Evolutionary conservation across 64 coral and sea anemone genomes (phyloP).

Genomic region (Catalaphyllia jardinei): DNA sequence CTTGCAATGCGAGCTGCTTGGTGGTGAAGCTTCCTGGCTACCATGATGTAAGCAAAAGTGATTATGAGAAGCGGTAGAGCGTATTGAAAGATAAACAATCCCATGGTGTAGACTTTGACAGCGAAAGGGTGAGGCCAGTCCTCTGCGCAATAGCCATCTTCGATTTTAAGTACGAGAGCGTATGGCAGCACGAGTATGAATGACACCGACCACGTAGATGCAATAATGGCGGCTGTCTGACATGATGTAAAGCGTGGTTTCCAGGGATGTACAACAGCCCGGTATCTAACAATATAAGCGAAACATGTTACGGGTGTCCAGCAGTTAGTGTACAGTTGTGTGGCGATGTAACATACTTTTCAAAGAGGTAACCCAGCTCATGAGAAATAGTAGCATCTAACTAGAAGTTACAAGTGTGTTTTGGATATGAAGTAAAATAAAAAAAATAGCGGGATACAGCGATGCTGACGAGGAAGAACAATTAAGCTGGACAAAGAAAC

Average conservation of each 20-base stretch:
- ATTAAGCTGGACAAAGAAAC: too few relatives aligned
- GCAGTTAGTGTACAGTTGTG: too few relatives aligned
- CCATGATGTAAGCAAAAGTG: constrained; percentile 65
- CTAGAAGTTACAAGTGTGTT: too few relatives aligned
- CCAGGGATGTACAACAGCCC: constrained; percentile 74
- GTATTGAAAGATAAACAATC: constrained; percentile 69
- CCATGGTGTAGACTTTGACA: constrained; percentile 47
- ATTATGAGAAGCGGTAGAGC: constrained; percentile 74
- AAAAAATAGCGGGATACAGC: too few relatives aligned
- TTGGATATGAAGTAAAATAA: too few relatives aligned
- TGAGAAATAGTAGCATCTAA: too few relatives aligned
- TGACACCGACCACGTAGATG: constrained; percentile 50
- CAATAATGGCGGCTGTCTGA: constrained; percentile 47
- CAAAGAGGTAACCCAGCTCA: too few relatives aligned
- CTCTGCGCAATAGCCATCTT: constrained; percentile 28
- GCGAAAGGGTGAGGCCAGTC: constrained; percentile 40
- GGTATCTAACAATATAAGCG: constrained; percentile 31
- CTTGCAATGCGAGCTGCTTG: constrained; percentile 77
- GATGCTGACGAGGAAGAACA: too few relatives aligned
- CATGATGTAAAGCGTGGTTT: constrained; percentile 35
- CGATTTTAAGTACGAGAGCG: constrained; percentile 34
- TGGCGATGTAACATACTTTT: too few relatives aligned
- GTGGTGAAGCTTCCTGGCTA: constrained; percentile 68
- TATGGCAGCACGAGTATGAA: constrained; percentile 59
- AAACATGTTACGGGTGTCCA: not conserved